Evolutionary conservation across 2,797 vertebrate genomes (phyloP).

Genomic region (Sarcophilus harrisii): DNA sequence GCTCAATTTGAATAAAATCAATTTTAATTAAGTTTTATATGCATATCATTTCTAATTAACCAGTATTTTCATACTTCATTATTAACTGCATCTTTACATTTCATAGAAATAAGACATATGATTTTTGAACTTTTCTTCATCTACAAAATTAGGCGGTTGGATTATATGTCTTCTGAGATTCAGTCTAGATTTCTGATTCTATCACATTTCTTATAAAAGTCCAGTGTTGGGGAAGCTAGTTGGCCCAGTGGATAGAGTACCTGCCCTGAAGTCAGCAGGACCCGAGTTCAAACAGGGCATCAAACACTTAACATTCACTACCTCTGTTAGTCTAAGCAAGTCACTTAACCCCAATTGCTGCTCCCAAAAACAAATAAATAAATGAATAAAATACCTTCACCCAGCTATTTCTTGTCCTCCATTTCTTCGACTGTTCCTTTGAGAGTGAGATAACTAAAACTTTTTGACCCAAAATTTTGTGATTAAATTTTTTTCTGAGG

Average conservation of each 20-base stretch:
- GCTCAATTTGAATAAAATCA: constrained; percentile 71
- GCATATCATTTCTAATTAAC: constrained; percentile 70
- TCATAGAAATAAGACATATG: constrained; percentile 51
- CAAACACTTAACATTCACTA: too few relatives aligned
- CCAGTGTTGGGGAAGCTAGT: too few relatives aligned
- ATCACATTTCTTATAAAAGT: constrained; percentile 9
- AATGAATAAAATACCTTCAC: neutral
- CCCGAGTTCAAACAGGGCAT: too few relatives aligned
- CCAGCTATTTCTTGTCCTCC: neutral
- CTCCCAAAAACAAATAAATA: too few relatives aligned
- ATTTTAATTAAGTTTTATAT: constrained; percentile 59
- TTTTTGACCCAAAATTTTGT: neutral
- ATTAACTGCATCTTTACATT: constrained; percentile 59
- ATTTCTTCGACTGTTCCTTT: neutral
- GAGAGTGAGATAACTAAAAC: constrained; percentile 30
- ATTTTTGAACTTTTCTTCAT: constrained; percentile 51
- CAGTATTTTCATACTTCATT: constrained; percentile 74
- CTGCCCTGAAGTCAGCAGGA: too few relatives aligned
- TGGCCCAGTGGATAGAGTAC: too few relatives aligned
- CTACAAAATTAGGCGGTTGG: neutral
- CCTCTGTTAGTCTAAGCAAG: too few relatives aligned
- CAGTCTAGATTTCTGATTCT: neutral
- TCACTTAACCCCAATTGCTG: too few relatives aligned
- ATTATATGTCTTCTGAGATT: neutral
- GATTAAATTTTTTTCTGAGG: constrained; percentile 19